phyloP scores from a whole-genome alignment of 2,113 vertebrate species.

The Serilophus lunatus region DNA sequence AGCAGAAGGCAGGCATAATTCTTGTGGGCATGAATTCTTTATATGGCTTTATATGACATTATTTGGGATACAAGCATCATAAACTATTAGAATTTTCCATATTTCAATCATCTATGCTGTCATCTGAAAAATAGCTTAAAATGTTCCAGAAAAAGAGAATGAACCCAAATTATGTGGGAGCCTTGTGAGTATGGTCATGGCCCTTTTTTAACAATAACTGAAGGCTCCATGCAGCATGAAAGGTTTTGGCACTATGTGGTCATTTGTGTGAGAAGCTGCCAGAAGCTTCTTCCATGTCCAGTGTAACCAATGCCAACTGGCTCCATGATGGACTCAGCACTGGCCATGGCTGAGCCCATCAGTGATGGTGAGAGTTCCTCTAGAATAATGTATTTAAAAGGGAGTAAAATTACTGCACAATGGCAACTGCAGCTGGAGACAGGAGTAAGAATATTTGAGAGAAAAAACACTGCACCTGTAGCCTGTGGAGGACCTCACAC shows the following conservation, averaged over 20 bases:
- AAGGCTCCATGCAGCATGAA: not conserved
- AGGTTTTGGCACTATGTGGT: not conserved
- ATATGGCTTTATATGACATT: not conserved
- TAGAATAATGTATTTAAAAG: not conserved
- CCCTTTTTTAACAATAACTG: not conserved
- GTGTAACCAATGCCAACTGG: not conserved
- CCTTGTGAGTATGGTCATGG: not conserved
- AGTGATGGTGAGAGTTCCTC: too few relatives aligned
- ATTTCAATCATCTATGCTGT: not conserved
- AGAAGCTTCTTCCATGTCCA: not conserved
- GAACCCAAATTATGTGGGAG: not conserved
- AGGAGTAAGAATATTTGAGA: not conserved
- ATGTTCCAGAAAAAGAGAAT: not conserved
- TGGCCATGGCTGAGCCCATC: not conserved
- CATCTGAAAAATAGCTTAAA: not conserved
- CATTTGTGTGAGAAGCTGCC: not conserved
- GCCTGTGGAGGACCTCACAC: fast-evolving
- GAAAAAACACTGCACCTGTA: not conserved
- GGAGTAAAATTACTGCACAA: not conserved
- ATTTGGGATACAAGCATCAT: not conserved
- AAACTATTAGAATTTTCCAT: not conserved
- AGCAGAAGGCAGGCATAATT: not conserved
- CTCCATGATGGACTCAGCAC: not conserved
- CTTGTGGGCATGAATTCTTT: not conserved
- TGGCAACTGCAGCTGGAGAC: not conserved